phyloP scores from a whole-genome alignment of 2,113 vertebrate genomes.

The Heterotis niloticus region DNA sequence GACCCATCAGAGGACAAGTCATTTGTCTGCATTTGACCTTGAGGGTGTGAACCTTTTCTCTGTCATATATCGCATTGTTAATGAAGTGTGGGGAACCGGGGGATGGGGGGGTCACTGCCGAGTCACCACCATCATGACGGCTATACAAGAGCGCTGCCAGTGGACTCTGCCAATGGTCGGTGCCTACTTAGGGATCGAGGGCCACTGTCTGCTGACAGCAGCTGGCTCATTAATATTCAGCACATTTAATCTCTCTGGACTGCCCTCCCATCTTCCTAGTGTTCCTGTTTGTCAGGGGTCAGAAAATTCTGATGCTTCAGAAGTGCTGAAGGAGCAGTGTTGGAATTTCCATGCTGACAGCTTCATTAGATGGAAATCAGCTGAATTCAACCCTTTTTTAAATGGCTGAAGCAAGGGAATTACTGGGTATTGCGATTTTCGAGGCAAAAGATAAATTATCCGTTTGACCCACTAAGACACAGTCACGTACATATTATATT shows the following conservation, averaged over 20 bases:
- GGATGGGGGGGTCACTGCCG: background rate
- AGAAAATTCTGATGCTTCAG: background rate
- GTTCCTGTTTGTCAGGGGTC: background rate
- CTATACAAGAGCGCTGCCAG: background rate
- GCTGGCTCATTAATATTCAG: background rate
- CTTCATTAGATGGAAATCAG: too few species aligned
- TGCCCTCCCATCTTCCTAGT: background rate
- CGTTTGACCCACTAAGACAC: too few species aligned
- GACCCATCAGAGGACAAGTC: background rate
- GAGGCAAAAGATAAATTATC: too few species aligned
- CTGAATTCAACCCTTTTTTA: background rate
- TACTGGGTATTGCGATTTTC: too few species aligned
- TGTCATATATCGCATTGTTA: slow-evolving; percentile 20
- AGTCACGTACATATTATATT: too few species aligned
- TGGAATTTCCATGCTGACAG: too few species aligned
- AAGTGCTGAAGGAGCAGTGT: too few species aligned
- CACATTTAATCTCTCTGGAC: background rate
- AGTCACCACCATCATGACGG: slow-evolving; percentile 3
- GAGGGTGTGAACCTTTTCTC: slow-evolving; percentile 11
- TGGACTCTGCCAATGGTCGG: background rate
- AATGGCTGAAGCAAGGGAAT: too few species aligned
- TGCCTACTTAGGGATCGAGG: background rate
- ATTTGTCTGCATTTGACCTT: slow-evolving; percentile 25
- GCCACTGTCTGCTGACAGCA: background rate
- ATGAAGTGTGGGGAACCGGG: background rate